Evolutionary conservation across 2,797 vertebrate genomes (phyloP).

Genomic region (Spinibarbus caldwelli): DNA sequence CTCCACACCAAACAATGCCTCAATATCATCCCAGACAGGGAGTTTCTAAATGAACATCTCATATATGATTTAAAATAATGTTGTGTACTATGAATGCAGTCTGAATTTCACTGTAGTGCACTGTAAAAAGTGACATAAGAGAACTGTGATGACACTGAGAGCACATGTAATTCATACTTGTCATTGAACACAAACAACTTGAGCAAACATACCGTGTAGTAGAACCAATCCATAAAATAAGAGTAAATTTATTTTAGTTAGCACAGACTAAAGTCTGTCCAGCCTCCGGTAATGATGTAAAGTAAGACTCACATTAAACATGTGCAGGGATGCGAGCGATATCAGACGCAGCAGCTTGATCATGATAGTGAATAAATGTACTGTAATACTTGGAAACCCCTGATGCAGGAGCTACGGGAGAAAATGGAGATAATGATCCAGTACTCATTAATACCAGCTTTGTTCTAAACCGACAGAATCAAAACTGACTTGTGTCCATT

Average conservation of each 20-base stretch:
- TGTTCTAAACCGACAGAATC: neutral
- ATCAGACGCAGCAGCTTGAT: conserved; percentile 3
- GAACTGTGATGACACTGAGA: conserved; percentile 29
- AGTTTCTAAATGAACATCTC: neutral
- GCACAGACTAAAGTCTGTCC: conserved; percentile 29
- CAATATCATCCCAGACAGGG: neutral
- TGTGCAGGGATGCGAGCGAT: neutral
- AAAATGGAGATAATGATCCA: neutral
- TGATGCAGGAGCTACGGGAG: conserved; percentile 18
- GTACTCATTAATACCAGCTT: neutral
- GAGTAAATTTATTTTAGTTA: neutral
- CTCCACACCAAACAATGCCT: conserved; percentile 9
- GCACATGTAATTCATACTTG: conserved; percentile 17
- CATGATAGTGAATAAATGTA: conserved; percentile 11
- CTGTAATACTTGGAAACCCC: conserved; percentile 1
- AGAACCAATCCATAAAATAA: conserved; percentile 21
- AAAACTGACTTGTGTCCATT: neutral
- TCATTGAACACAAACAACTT: conserved; percentile 14
- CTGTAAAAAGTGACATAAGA: conserved; percentile 20
- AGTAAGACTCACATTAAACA: neutral
- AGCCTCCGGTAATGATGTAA: conserved; percentile 5
- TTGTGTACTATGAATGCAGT: conserved; percentile 2
- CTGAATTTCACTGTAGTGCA: conserved; percentile 6
- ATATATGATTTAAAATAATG: conserved; percentile 8
- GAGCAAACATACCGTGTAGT: neutral